A percentile compares a stretch with the other conserved stretches of the same genome.
phyloP scores from a whole-genome alignment of 2,797 vertebrate species.

The Sebastes reedi region DNA sequence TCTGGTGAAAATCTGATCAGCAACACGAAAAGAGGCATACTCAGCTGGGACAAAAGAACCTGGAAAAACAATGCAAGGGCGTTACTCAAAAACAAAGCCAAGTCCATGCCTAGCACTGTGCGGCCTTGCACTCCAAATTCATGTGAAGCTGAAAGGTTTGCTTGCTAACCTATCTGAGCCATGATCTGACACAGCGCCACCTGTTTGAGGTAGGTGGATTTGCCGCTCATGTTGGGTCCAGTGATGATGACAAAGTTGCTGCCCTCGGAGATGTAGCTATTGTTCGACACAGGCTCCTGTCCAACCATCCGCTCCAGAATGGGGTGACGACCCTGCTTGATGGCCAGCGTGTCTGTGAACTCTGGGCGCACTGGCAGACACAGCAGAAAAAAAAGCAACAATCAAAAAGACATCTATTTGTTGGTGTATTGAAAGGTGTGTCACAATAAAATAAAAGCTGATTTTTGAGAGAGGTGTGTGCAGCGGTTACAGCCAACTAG shows the following conservation, averaged over 20 bases:
- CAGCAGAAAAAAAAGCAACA: conserved; percentile 11
- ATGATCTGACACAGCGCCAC: conserved; percentile 97
- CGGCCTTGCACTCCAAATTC: neutral
- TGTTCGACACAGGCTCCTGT: conserved; percentile 92
- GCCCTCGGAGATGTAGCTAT: conserved; percentile 92
- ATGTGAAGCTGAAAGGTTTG: neutral
- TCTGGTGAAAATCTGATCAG: conserved; percentile 97
- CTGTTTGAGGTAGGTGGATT: conserved; percentile 97
- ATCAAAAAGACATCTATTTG: neutral
- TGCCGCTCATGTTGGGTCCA: conserved; percentile 99
- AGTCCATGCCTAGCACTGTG: neutral
- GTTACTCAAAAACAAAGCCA: neutral
- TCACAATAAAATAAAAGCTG: neutral
- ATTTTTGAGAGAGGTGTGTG: conserved; percentile 36
- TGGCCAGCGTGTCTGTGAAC: conserved; percentile 95
- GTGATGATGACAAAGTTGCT: conserved; percentile 96
- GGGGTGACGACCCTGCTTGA: conserved; percentile 95
- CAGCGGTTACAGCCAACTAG: conserved; percentile 25
- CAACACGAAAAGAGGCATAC: conserved; percentile 92
- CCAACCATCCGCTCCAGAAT: conserved; percentile 92
- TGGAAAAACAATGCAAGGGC: conserved; percentile 58
- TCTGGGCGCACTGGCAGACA: conserved; percentile 90
- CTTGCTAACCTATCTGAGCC: conserved; percentile 93
- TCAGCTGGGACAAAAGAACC: conserved; percentile 96
- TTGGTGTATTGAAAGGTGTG: neutral